Evolutionary conservation across 2,888 invertebrate species (phyloP), one percentile per base, ranked within the genome.

Genomic region (Zele albiditarsus): DNA sequence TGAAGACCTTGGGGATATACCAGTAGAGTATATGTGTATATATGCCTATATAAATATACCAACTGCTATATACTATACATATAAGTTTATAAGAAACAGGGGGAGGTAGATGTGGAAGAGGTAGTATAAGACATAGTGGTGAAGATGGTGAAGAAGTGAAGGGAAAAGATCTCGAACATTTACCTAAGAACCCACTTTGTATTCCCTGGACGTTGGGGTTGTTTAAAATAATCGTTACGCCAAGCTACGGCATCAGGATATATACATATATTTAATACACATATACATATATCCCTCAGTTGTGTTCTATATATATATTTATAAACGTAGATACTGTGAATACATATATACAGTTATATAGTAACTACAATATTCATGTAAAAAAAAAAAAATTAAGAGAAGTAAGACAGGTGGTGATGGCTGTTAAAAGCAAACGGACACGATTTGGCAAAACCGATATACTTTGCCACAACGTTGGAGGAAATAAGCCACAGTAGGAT

Each of bases 161-260:
- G 75, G 75, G 72, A 79, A 77, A 71, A 73, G 62, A 73, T 74
- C 73, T 63, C 46, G 71, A 73, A 81, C 84, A 87, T 87, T 88
- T 86, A 83, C 84, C 81, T 86, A 87, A 87, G 84, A 85, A 83
- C 81, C 83, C 81, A 87, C 85, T 87, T 87, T 85, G 86, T 87
- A 87, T 88, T 87, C 86, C 83, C 79, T 76, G 78, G 79, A 79
- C 74, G 82, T 77, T 79, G 78, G 53, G 81, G 82, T 84, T 85
- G 82, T 87, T 87, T 83, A 83, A 86, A 86, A 86, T 87, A 87
- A 88, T 87, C 85, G 85, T 85, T 87, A 84, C 77, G 73, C 66
- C 77, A 79, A 46, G 69, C 71, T 27, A 67, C 62, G 42, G 33
- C 65, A 25, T 46, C 62, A 62, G n/a, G 58, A 75, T 60, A 63